Base-by-base conservation (phyloP, 2,888 invertebrate species). In the Therioaphis trifolii region DNA sequence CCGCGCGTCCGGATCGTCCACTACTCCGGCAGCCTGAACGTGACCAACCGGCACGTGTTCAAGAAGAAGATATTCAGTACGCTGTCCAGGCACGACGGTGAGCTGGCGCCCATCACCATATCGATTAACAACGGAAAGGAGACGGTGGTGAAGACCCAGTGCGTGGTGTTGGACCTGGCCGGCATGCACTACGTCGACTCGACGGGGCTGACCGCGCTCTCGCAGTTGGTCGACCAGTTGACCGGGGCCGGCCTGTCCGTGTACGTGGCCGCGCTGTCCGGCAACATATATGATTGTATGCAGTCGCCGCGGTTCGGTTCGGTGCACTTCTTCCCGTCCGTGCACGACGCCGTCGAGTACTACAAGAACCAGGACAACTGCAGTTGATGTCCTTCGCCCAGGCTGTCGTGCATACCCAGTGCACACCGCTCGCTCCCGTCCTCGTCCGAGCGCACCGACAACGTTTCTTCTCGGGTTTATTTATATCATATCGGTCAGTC, bases 111-210 rank as follows among this genome's bases (percentile, higher is more conserved):
- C 52, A 74, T 82, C 46, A 74, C 82, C 49, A 74, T 82, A 72
- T 49, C 82, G 61, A 40, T 82, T 14, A 74, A 74, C 74, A 35
- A 66, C 40, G 82, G 82, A 24, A 82, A 82, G 72, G 82, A 82
- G 74, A 82, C 82, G 18, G 74, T 74, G 21, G 74, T 66, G 49
- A 87, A 91, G 91, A 89, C 91, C 27, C 90, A 91, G 82, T 92
- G 91, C 86, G 89, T 93, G 55, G 91, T 94, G 85, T 88, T 94
- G 55, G 94, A 94, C 88, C 92, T 94, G 85, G 92, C 92, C 0
- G 92, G 93, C 1, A 88, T 94, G 40, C 92, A 92, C 43, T 93
- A 93, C 87, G 91, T 94, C 84, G 94, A 94, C 89, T 92, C 92
- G 1, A 91, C 93, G 0, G 94, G 94, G 1, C 29, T 82, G 35